Conservation (phyloP, 2,113 vertebrate species). For the Tetraodon nigroviridis region DNA sequence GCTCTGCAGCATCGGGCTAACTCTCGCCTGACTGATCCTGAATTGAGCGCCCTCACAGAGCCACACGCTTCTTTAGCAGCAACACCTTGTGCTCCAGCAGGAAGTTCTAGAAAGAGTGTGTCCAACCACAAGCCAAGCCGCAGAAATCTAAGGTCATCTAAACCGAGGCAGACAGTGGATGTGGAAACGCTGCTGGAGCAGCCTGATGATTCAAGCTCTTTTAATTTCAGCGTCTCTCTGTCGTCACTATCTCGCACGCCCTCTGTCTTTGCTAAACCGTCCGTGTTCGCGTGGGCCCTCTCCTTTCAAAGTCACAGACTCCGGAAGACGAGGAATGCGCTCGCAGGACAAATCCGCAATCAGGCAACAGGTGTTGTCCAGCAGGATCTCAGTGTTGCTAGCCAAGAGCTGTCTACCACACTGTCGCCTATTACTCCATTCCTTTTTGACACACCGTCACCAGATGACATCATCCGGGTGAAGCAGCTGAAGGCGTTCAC, state of each 20-base stretch:
- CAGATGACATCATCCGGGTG: slow-evolving; percentile 90
- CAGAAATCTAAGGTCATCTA: slow-evolving; percentile 9
- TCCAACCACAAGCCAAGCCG: slow-evolving; percentile 51
- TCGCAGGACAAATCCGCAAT: slow-evolving; percentile 18
- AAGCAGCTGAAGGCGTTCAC: slow-evolving; percentile 89
- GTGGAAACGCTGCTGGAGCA: slow-evolving; percentile 78
- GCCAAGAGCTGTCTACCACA: slow-evolving; percentile 68
- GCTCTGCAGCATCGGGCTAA: slow-evolving; percentile 52
- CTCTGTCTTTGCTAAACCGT: slow-evolving; percentile 81
- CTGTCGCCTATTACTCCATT: slow-evolving; percentile 81
- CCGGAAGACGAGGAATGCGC: slow-evolving; percentile 47
- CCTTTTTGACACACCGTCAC: slow-evolving; percentile 89
- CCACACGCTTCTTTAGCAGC: too few species aligned
- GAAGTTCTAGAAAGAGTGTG: slow-evolving; percentile 16
- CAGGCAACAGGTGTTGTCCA: slow-evolving; percentile 42
- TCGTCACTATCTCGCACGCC: slow-evolving; percentile 7
- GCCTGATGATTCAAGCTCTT: slow-evolving; percentile 33
- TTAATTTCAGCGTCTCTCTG: slow-evolving; percentile 3
- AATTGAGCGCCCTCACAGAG: slow-evolving; percentile 15
- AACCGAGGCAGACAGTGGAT: slow-evolving; percentile 71
- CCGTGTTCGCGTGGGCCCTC: slow-evolving; percentile 86
- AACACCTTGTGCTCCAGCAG: slow-evolving; percentile 10
- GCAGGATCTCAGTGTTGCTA: slow-evolving; percentile 72
- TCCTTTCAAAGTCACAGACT: slow-evolving; percentile 74
- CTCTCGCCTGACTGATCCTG: slow-evolving; percentile 37